These are phyloP conservation scores for Gymnoscopelus braueri DNA, from an alignment of 2,797 vertebrate genomes.

Conservation along the genomic window DNA sequence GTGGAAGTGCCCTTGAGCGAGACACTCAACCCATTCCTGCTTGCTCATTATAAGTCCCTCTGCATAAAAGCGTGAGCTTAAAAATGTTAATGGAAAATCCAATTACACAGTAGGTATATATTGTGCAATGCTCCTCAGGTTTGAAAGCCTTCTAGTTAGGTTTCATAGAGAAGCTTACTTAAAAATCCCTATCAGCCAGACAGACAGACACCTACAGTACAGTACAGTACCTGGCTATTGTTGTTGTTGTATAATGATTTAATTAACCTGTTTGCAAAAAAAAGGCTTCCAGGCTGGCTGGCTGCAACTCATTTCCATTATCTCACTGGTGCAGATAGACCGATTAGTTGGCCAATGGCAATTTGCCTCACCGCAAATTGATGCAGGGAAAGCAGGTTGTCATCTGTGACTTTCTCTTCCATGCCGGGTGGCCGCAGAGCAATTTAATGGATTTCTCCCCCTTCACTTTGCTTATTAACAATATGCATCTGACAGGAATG, in stretches of 20 bases:
- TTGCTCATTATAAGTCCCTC: too few relatives aligned
- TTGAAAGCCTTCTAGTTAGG: slow-evolving; percentile 9
- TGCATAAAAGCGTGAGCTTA: too few relatives aligned
- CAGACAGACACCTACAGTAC: slow-evolving; percentile 5
- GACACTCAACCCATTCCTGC: too few relatives aligned
- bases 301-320: slow-evolving; percentile 23
- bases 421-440: not conserved
- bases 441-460: not conserved
- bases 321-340: slow-evolving; percentile 42
- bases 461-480: not conserved
- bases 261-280: slow-evolving; percentile 12
- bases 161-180: slow-evolving; percentile 9
- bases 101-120: not conserved
- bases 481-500: not conserved
- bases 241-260: slow-evolving; percentile 25
- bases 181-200: slow-evolving; percentile 22
- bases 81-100: slow-evolving; percentile 1
- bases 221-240: slow-evolving; percentile 30
- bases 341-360: slow-evolving; percentile 23
- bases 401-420: not conserved
- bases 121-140: not conserved
- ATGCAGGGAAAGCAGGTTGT: not conserved
- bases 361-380: slow-evolving; percentile 12
- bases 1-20: too few relatives aligned
- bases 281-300: slow-evolving; percentile 16